Base-by-base conservation (phyloP, 2,888 invertebrate genomes). In the Tuberolachnus salignus region DNA sequence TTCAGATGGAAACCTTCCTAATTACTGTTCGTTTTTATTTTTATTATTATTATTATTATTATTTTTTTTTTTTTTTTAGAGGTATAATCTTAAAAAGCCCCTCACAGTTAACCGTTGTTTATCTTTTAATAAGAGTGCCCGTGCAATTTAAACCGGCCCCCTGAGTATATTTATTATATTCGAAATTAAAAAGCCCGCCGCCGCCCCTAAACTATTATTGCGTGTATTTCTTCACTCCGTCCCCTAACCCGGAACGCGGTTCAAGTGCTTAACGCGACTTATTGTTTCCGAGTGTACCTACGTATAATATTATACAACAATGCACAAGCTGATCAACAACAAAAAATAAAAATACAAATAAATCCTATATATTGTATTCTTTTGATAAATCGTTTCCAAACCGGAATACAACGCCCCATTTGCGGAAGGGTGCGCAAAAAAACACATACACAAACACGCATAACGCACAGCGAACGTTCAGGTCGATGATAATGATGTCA, bases 311-410 rank as follows among this genome's bases (percentile, higher is more conserved):
- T n/a, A n/a, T n/a, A n/a, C n/a, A n/a, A n/a, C n/a, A n/a, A n/a
- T 19, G 19, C 34, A 74, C n/a, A 66, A 44, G 66, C 74, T 51
- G 63, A 73, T 63, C 63, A 13, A 42, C 16, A 57, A 73, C n/a
- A 51, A 51, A 26, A 67, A 4, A 13, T 1, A 21, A 66, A 61
- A n/a, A n/a, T n/a, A n/a, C n/a, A 23, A 72, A 53, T 63, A 73
- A 75, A 66, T 21, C 44, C 57, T 53, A 55, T 53, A 49, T 73
- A n/a, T n/a, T n/a, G n/a, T n/a, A 74, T 44, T 74, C 74, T 75
- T 66, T 75, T 75, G 66, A 75, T 75, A 67, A 75, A 75, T 75
- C 75, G 57, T 66, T 66, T n/a, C 44, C 26, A 49, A 61, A 66
- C 75, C 57, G 75, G 75, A 66, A 75, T 66, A 46, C 66, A n/a